Percentiles rank a stretch among this genome's conserved stretches.
Conservation (phyloP, 2,113 vertebrate species). For the Sorex fumeus region DNA sequence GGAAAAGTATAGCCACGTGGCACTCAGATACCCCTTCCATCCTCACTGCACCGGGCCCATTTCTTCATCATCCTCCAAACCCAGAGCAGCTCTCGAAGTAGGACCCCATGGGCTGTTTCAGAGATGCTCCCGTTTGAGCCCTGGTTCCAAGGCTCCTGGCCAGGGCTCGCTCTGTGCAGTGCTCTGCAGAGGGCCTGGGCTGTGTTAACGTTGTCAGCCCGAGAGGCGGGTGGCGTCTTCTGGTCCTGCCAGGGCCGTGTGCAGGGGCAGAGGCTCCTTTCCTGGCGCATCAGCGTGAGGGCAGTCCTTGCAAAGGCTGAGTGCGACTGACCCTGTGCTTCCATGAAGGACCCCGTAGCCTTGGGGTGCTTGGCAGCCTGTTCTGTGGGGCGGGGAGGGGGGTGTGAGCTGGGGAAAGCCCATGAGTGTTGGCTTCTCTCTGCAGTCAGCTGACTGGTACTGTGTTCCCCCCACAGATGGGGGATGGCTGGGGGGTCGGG, state of each 20-base stretch:
- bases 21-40: no score
- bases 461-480: no score
- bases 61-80: no score
- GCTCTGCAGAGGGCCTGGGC: not conserved
- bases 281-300: not conserved
- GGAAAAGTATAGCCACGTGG: no score
- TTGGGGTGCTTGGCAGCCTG: not conserved
- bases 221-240: not conserved
- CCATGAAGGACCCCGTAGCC: not conserved
- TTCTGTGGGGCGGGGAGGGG: not conserved
- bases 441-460: no score
- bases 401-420: not conserved
- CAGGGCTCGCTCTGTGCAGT: not conserved
- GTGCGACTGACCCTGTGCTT: no score
- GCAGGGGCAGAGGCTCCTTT: not conserved
- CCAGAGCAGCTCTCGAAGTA: not conserved
- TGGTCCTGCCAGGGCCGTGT: not conserved
- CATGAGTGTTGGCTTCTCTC: not conserved
- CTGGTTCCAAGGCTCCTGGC: not conserved
- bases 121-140: no score
- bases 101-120: no score
- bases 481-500: no score
- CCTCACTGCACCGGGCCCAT: no score
- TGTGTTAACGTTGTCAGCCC: not conserved
- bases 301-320: not conserved